These are phyloP conservation scores for Leucophenga varia DNA, from an alignment of 1,140 invertebrate species.

Conservation along the genomic window DNA sequence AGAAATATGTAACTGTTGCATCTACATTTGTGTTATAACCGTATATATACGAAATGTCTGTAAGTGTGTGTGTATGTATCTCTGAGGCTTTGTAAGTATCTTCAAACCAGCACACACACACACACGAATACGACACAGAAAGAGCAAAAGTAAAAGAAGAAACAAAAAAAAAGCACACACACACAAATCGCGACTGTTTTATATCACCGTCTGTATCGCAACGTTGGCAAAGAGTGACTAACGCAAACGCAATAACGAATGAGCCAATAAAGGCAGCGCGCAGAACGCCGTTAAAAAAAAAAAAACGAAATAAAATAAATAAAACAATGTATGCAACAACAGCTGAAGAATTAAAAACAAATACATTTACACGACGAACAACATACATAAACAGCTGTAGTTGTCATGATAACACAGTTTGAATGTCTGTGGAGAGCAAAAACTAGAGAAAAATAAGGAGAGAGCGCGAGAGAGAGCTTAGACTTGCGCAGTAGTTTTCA, in stretches of 20 bases:
- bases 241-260: slow-evolving; percentile 27
- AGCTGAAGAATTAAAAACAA: slow-evolving; percentile 6
- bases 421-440: too few species aligned
- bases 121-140: slow-evolving; percentile 12
- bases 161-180: slow-evolving; percentile 3
- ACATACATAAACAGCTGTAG: slow-evolving; percentile 10
- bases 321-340: slow-evolving; percentile 18
- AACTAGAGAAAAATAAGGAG: too few species aligned
- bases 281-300: slow-evolving; percentile 15
- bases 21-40: too few species aligned
- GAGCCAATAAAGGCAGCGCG: slow-evolving; percentile 13
- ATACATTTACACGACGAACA: too few species aligned
- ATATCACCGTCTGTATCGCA: slow-evolving; percentile 13
- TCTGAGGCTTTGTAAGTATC: too few species aligned
- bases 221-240: slow-evolving; percentile 44
- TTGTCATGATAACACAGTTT: slow-evolving; percentile 46
- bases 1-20: too few species aligned
- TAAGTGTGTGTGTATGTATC: not conserved
- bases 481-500: too few species aligned
- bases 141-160: too few species aligned
- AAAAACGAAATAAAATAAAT: slow-evolving; percentile 15
- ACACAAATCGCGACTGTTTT: slow-evolving; percentile 16
- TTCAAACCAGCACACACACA: not conserved
- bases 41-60: slow-evolving; percentile 1
- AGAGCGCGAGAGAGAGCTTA: too few species aligned